These are phyloP conservation scores for Notarius quadriscutis DNA, from an alignment of 2,113 vertebrate species.

Conservation along the genomic window DNA sequence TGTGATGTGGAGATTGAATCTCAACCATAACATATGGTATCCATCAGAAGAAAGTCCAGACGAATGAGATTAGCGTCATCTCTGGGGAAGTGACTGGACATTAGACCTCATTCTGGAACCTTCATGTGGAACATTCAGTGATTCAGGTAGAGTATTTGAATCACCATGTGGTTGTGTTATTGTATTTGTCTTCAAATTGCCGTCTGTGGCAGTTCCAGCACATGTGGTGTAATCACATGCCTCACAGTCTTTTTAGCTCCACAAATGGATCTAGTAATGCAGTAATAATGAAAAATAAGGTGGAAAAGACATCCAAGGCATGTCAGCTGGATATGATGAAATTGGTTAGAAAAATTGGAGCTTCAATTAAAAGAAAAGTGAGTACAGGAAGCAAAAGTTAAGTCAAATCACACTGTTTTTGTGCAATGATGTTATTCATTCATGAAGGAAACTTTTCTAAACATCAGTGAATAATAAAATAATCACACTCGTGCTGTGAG, in stretches of 20 bases:
- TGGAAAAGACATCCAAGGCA: neutral
- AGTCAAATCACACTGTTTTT: constrained; percentile 10
- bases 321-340: constrained; percentile 1
- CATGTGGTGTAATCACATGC: neutral
- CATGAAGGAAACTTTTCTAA: constrained; percentile 39
- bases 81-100: neutral
- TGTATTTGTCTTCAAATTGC: neutral
- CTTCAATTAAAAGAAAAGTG: neutral
- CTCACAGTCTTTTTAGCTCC: neutral
- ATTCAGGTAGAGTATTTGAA: neutral
- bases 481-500: constrained; percentile 43
- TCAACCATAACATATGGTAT: neutral
- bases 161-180: neutral
- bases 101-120: neutral
- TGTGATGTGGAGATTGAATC: neutral
- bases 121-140: neutral
- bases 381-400: neutral
- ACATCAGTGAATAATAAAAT: constrained; percentile 37
- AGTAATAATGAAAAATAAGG: neutral
- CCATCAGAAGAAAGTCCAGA: neutral
- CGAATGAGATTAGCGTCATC: neutral
- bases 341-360: neutral
- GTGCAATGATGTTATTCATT: constrained; percentile 28
- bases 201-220: neutral
- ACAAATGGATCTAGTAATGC: neutral